These are phyloP conservation scores for Coregonus suidteri DNA, from an alignment of 2,797 vertebrate species.

Conservation along the genomic window DNA sequence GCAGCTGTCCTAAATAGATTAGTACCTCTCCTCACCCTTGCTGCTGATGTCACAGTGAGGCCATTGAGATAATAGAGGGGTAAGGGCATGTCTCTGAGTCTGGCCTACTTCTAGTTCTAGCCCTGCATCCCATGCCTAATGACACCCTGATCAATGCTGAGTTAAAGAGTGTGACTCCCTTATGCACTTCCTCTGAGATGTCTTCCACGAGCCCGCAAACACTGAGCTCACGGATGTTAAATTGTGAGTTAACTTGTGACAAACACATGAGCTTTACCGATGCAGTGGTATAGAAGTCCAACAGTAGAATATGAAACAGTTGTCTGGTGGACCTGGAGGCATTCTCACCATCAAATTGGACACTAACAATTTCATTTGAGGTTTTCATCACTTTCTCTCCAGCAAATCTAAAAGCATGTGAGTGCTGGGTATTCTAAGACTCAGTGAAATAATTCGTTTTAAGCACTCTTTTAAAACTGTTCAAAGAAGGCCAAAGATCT, in stretches of 20 bases:
- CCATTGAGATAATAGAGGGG: not conserved
- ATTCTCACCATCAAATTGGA: not conserved
- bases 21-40: slow-evolving; percentile 19
- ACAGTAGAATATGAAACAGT: not conserved
- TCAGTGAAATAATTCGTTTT: not conserved
- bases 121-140: slow-evolving; percentile 17
- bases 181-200: slow-evolving; percentile 1
- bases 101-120: slow-evolving; percentile 7
- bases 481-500: not conserved
- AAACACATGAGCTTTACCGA: slow-evolving; percentile 9
- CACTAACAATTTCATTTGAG: not conserved
- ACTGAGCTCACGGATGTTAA: slow-evolving; percentile 8
- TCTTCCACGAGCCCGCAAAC: slow-evolving; percentile 17
- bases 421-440: not conserved
- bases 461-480: not conserved
- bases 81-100: slow-evolving; percentile 19
- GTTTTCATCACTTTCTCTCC: not conserved
- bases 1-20: slow-evolving; percentile 7
- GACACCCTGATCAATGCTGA: slow-evolving; percentile 23
- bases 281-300: not conserved
- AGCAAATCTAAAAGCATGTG: not conserved
- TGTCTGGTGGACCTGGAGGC: not conserved
- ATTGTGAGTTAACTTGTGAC: slow-evolving; percentile 20
- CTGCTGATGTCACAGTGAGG: slow-evolving; percentile 23
- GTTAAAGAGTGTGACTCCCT: slow-evolving; percentile 19